Conservation (phyloP, 2,888 invertebrate genomes). For the Mellilla xanthometata region DNA sequence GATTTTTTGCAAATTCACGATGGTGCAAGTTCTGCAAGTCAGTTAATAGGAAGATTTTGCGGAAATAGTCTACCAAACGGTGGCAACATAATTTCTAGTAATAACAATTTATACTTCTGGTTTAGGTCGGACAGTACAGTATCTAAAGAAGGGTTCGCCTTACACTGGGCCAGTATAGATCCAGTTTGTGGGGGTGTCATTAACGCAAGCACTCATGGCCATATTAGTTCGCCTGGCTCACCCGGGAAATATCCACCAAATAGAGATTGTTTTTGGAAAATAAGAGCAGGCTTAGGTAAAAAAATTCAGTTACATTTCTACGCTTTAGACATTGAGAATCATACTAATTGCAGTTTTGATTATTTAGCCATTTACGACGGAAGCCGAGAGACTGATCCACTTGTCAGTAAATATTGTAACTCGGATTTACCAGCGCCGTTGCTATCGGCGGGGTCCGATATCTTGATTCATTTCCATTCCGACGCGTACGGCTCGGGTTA, state of each 20-base stretch:
- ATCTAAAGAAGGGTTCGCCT: conserved; percentile 86
- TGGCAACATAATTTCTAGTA: conserved; percentile 89
- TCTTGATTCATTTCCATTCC: conserved; percentile 90
- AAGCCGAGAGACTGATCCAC: conserved; percentile 62
- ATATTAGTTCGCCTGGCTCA: conserved; percentile 92
- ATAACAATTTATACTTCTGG: conserved; percentile 90
- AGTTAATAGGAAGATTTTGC: conserved; percentile 91
- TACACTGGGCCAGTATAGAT: conserved; percentile 89
- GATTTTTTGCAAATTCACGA: conserved; percentile 93
- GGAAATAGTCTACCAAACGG: conserved; percentile 86
- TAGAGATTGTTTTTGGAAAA: conserved; percentile 91
- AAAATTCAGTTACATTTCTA: conserved; percentile 92
- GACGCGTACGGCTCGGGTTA: conserved; percentile 85
- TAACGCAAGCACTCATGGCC: conserved; percentile 85
- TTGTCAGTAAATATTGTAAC: conserved; percentile 88
- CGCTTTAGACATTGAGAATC: conserved; percentile 88
- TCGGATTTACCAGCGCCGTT: conserved; percentile 88
- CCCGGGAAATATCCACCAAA: conserved; percentile 94
- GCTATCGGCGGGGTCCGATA: conserved; percentile 84
- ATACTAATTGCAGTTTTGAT: conserved; percentile 89
- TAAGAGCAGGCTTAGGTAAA: conserved; percentile 86
- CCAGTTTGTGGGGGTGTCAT: conserved; percentile 89
- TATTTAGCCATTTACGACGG: conserved; percentile 87
- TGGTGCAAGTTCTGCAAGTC: conserved; percentile 88
- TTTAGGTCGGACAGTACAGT: conserved; percentile 88